Conservation (phyloP, 2,888 invertebrate species). For the Hermaeophaga mercurialis region DNA sequence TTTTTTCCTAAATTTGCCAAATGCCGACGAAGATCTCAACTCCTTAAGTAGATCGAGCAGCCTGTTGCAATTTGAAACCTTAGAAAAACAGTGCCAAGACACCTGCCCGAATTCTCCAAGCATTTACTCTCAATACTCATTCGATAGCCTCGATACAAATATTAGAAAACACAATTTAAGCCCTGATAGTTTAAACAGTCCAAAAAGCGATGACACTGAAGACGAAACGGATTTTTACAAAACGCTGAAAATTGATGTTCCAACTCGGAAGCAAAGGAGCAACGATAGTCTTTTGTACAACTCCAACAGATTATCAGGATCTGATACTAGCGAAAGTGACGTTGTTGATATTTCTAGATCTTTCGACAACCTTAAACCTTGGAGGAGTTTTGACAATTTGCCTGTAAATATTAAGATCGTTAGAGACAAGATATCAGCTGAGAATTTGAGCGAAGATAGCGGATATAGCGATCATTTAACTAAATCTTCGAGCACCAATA, state of each 20-base stretch:
- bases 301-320: conserved; percentile 51
- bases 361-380: conserved; percentile 56
- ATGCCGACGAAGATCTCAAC: conserved; percentile 56
- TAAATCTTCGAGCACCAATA: conserved; percentile 41
- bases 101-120: conserved; percentile 58
- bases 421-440: conserved; percentile 66
- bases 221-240: conserved; percentile 52
- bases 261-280: conserved; percentile 37
- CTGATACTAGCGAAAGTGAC: conserved; percentile 56
- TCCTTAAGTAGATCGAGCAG: conserved; percentile 80
- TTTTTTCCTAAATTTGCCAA: conserved; percentile 44
- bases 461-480: conserved; percentile 70
- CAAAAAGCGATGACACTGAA: conserved; percentile 48
- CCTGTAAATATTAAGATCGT: conserved; percentile 39
- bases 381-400: conserved; percentile 57
- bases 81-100: conserved; percentile 72
- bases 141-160: conserved; percentile 60
- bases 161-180: conserved; percentile 55
- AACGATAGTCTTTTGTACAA: conserved; percentile 48
- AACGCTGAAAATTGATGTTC: conserved; percentile 48
- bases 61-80: conserved; percentile 82
- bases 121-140: conserved; percentile 61
- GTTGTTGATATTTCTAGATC: conserved; percentile 52
- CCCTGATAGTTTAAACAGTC: conserved; percentile 61
- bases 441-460: conserved; percentile 81